These are phyloP conservation scores for Capromys pilorides DNA, from an alignment of 2,797 vertebrate genomes.

Conservation along the genomic window DNA sequence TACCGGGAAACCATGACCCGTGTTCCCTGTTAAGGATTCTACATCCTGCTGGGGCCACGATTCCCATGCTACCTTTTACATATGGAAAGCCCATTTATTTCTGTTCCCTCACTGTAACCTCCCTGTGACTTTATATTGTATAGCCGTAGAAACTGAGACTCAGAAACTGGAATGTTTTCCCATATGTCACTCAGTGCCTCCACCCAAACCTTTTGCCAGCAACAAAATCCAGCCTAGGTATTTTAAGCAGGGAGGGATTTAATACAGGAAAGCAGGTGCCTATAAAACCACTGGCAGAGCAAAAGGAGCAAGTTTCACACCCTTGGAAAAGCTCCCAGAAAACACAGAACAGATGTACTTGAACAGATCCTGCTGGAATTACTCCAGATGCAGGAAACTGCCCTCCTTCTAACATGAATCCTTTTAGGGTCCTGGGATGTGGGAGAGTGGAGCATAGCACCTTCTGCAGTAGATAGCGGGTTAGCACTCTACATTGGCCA, in stretches of 20 bases:
- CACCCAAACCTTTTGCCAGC: not conserved
- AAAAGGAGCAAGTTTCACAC: not conserved
- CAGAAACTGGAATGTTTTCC: not conserved
- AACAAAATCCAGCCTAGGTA: not conserved
- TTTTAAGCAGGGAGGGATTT: not conserved
- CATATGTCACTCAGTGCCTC: not conserved
- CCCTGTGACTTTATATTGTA: not conserved
- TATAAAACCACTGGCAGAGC: not conserved
- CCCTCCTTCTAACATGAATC: rapidly evolving
- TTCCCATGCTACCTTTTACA: not conserved
- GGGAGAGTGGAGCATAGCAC: rapidly evolving
- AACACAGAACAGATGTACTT: not conserved
- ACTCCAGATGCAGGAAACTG: not conserved
- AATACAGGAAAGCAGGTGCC: not conserved
- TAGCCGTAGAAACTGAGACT: not conserved
- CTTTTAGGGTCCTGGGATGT: not conserved
- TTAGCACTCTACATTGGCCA: not conserved
- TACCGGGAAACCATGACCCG: not conserved
- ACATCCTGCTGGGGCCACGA: rapidly evolving
- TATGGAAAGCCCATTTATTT: not conserved
- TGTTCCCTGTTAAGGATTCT: not conserved
- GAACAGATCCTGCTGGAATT: not conserved
- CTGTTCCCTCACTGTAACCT: not conserved
- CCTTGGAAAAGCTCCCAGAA: not conserved
- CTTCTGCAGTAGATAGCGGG: rapidly evolving